Evolutionary conservation across 35 echinoderm and acorn worm species (phyloP), one percentile per base, ranked within the genome.

Genomic region (Hemicentrotus pulcherrimus): DNA sequence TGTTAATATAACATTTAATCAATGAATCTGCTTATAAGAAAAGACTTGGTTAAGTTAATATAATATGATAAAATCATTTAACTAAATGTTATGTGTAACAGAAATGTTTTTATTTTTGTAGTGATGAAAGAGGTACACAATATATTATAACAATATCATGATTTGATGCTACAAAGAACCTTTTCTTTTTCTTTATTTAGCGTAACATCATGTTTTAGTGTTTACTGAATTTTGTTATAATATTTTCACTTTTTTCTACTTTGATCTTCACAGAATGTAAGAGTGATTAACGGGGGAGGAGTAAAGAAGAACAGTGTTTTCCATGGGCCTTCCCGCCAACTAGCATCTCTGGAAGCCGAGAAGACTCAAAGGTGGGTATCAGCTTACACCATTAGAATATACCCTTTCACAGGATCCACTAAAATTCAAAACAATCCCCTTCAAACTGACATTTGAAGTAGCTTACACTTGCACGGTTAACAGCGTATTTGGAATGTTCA

Each of bases 321-420:
- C 86, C 98, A 97, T 71, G 98, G 98, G 41, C 95, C 96, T 32
- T 99, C 98, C 32, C 95, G 94, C n/a, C 94, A 97, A 86, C 96
- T 99, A n/a, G 94, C 91, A 50, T 33, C 96, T 46, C 95, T 99
- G 50, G 98, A 99, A 97, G 98, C 98, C 45, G 98, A 99, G 86
- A 99, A 97, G 55, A 78, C 96, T 11, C 46, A 86, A 95, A 99
- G 98, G 98, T 97, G 5, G 19, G 65, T 78, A 78, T 78, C 65
- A 22, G 19, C 28, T 78, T 22, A 78, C 65, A 22, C 24, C 15
- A 78, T 70, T 14, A 70, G 61, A 33, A 22, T 46, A 46, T 46
- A 91, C 47, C 47, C 4, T 33, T 91, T 91, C 47, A 46, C 18
- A 91, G 32, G 31, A 61, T 48, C 47, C 22, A 28, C 65, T 28